phyloP scores from a whole-genome alignment of 1,140 invertebrate species.

The Brachystomella parvula region DNA sequence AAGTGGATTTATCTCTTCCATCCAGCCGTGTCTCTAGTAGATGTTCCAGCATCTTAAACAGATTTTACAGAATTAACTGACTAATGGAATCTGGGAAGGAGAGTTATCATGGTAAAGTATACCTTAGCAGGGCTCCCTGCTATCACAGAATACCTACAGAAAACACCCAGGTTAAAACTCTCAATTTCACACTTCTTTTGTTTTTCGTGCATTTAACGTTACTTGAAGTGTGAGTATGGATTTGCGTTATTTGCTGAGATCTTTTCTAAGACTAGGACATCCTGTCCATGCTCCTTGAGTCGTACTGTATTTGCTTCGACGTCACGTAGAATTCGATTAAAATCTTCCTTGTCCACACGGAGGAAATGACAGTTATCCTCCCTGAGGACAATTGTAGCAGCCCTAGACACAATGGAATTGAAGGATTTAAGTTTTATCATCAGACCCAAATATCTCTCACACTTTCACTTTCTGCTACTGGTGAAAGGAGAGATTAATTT shows the following conservation, averaged over 20 bases:
- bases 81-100: too few species aligned
- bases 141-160: slow-evolving; percentile 73
- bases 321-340: slow-evolving; percentile 73
- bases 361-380: slow-evolving; percentile 80
- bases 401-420: slow-evolving; percentile 46
- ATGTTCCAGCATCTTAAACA: slow-evolving; percentile 82
- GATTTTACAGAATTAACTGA: too few species aligned
- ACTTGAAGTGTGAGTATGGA: slow-evolving; percentile 56
- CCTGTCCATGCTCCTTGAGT: slow-evolving; percentile 76
- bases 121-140: slow-evolving; percentile 76
- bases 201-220: not conserved
- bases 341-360: slow-evolving; percentile 78
- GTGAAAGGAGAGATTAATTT: not conserved
- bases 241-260: slow-evolving; percentile 50
- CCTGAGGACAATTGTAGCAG: slow-evolving; percentile 71
- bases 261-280: slow-evolving; percentile 75
- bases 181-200: not conserved
- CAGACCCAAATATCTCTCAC: not conserved
- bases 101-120: too few species aligned
- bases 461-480: not conserved
- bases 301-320: slow-evolving; percentile 81
- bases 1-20: slow-evolving; percentile 41
- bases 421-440: not conserved
- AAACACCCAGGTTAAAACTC: slow-evolving; percentile 17
- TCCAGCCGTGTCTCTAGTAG: slow-evolving; percentile 71